Evolutionary conservation across 1,140 invertebrate species (phyloP).

Genomic region (Rhopalosiphum maidis): DNA sequence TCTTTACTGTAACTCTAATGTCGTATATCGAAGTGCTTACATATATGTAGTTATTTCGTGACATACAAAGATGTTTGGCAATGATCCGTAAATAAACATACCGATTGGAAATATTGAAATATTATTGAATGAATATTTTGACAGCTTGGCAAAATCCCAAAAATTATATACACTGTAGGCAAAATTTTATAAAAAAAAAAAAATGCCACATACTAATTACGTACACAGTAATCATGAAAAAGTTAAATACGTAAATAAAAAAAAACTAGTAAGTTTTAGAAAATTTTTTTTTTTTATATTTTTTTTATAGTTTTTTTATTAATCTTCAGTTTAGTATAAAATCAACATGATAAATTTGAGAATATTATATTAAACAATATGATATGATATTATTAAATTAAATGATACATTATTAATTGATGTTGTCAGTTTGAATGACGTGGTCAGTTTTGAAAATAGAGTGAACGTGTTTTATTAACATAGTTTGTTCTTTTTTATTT

Average conservation of each 20-base stretch:
- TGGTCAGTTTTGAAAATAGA: background rate
- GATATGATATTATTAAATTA: background rate
- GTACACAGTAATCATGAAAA: background rate
- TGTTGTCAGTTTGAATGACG: background rate
- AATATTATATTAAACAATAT: background rate
- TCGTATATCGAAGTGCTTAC: background rate
- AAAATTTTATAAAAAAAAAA: background rate
- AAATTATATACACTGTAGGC: background rate
- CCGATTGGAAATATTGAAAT: background rate
- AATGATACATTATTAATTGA: background rate
- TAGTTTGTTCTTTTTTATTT: background rate
- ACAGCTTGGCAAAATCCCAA: background rate
- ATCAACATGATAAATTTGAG: background rate
- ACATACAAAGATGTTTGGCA: background rate
- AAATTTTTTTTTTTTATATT: background rate
- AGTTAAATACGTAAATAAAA: background rate
- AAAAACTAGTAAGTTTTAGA: background rate
- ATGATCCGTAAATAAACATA: constrained; percentile 5
- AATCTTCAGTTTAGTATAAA: background rate
- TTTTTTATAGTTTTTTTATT: no score
- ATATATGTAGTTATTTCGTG: background rate
- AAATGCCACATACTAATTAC: background rate
- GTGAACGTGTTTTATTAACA: background rate
- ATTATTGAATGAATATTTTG: constrained; percentile 18
- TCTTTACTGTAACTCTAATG: background rate